Evolutionary conservation across 92 coral and sea anemone species (phyloP).

Genomic region (Isaurus tuberculatus): DNA sequence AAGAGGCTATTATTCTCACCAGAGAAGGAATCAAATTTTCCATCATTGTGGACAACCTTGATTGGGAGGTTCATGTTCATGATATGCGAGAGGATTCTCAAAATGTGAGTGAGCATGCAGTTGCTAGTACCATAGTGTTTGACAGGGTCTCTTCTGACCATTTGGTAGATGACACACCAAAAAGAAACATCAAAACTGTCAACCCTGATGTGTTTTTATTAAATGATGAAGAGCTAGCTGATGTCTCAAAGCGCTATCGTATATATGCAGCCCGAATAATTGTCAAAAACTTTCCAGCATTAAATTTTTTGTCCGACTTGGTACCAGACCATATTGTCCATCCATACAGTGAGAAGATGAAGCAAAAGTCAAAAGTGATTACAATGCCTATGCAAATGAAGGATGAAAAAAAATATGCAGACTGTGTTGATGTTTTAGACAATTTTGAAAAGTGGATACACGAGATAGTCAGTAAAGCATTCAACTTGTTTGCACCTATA

Average conservation of each 20-base stretch:
- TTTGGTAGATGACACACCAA: too few species aligned
- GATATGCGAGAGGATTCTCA: constrained; percentile 54
- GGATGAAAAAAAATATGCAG: constrained; percentile 52
- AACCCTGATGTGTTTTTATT: constrained; percentile 34
- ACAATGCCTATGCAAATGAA: constrained; percentile 49
- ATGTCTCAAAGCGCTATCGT: constrained; percentile 43
- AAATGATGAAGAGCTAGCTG: constrained; percentile 50
- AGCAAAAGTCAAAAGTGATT: constrained; percentile 31
- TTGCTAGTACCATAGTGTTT: constrained; percentile 51
- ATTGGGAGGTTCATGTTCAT: constrained; percentile 62
- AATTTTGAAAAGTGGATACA: constrained; percentile 47
- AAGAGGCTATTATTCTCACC: constrained; percentile 54
- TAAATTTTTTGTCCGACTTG: constrained; percentile 29
- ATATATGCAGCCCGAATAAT: constrained; percentile 54
- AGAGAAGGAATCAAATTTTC: constrained; percentile 46
- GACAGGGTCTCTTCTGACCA: constrained; percentile 46
- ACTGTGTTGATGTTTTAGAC: constrained; percentile 50
- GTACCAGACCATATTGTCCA: constrained; percentile 42
- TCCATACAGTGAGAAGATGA: constrained; percentile 42
- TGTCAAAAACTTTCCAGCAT: constrained; percentile 28
- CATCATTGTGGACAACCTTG: constrained; percentile 61
- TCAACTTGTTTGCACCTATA: constrained; percentile 5
- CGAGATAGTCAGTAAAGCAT: constrained; percentile 38
- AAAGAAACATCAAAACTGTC: constrained; percentile 40
- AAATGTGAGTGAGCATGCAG: constrained; percentile 60